Conservation (phyloP, 1,140 invertebrate genomes). For the Halictus rubicundus region DNA sequence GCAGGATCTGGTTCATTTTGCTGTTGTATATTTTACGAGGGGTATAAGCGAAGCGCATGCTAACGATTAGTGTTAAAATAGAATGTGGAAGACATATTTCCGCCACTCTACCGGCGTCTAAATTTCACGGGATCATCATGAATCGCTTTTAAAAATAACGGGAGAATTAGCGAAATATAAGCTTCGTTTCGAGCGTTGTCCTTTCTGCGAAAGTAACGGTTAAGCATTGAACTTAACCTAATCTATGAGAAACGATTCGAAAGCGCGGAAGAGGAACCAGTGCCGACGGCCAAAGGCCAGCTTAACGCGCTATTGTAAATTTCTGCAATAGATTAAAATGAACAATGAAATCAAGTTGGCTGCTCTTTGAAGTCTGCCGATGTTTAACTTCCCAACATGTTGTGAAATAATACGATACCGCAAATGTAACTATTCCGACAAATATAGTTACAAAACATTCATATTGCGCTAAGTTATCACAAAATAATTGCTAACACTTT, state of each 20-base stretch:
- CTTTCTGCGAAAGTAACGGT: neutral
- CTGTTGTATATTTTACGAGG: neutral
- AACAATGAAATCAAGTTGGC: conserved; percentile 9
- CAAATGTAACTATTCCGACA: neutral
- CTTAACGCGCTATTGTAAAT: too few species aligned
- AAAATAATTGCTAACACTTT: conserved; percentile 18
- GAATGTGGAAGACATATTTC: neutral
- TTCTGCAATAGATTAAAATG: neutral
- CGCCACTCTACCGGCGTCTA: too few species aligned
- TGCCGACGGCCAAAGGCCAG: neutral
- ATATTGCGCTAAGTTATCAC: neutral
- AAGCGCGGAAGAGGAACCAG: neutral
- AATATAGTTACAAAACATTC: neutral
- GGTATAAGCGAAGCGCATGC: neutral
- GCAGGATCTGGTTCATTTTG: neutral
- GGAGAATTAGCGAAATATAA: neutral
- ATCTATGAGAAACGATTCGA: neutral
- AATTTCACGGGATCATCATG: neutral
- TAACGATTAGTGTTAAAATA: neutral
- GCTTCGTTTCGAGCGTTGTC: neutral
- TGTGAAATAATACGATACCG: neutral
- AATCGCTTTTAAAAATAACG: neutral
- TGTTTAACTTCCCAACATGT: neutral
- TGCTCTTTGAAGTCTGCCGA: neutral
- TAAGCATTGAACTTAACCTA: neutral